Evolutionary conservation across 2,888 invertebrate species (phyloP).

Genomic region (Eupithecia subfuscata): DNA sequence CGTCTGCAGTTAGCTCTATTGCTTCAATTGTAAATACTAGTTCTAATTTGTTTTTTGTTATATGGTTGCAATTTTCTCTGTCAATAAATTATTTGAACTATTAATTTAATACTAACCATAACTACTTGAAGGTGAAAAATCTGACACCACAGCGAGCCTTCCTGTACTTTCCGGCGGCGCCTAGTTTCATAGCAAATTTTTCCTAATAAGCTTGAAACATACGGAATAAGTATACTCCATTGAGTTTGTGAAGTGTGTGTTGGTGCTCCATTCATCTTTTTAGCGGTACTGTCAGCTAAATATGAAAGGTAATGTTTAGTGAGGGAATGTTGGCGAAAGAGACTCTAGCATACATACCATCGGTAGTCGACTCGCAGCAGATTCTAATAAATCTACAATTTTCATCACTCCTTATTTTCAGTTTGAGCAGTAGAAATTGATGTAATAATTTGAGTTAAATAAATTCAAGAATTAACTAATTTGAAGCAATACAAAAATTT

Average conservation of each 20-base stretch:
- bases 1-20: too few relatives aligned
- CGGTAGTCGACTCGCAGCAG: slow-evolving; percentile 11
- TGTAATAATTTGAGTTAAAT: neutral
- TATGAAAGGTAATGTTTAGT: slow-evolving; percentile 28
- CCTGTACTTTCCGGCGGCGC: neutral
- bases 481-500: too few relatives aligned
- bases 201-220: neutral
- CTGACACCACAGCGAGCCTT: neutral
- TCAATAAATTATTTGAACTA: too few relatives aligned
- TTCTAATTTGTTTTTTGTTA: too few relatives aligned
- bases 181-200: neutral
- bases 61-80: too few relatives aligned
- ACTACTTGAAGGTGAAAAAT: neutral
- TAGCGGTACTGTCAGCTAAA: slow-evolving; percentile 24
- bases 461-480: neutral
- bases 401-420: neutral
- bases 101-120: too few relatives aligned
- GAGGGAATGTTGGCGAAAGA: slow-evolving; percentile 29
- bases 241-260: slow-evolving; percentile 21
- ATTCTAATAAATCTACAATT: neutral
- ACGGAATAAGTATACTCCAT: slow-evolving; percentile 2
- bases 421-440: neutral
- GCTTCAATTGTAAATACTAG: too few relatives aligned
- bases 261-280: slow-evolving; percentile 39
- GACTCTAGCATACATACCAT: slow-evolving; percentile 21